Evolutionary conservation across 1,140 invertebrate species (phyloP), one percentile per base, ranked within the genome.

Genomic region (Idris sp.): DNA sequence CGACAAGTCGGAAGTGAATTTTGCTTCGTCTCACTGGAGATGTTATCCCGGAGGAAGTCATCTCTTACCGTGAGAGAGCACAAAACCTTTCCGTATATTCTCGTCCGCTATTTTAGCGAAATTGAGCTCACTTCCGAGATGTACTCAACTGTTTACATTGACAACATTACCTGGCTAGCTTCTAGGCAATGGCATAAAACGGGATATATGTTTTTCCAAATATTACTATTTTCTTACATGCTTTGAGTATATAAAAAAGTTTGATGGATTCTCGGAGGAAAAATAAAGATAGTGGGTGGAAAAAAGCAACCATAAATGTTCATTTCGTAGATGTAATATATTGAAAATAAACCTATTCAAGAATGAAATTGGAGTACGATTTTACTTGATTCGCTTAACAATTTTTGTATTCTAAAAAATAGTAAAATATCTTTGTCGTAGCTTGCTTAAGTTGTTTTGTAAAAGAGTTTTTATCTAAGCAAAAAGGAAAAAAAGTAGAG

Each of bases 121-220:
- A 65, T 69, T 71, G 69, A 56, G 58, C 65, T 68, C 61, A 59
- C 43, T 40, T 35, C 19, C 15, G 54, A 26, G 40, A 75, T 59
- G 71, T 62, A 67, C 71, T 67, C 10, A 8, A 19, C 48, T 54
- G 56, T 30, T 58, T 62, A 74, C 69, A 65, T 65, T 51, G 59
- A 73, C 69, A 65, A 43, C 51, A 49, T 65, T 53, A 49, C 68
- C 18, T 36, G 43, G 7, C n/a, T n/a, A n/a, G 36, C 72, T 44
- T 8, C 28, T 56, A 51, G 38, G 48, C 40, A 26, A 38, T 36
- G 51, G 26, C 59, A 65, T 69, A 64, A 69, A 69, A 64, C 61
- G 16, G 56, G 58, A 68, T 56, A 64, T 75, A 54, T 64, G 65
- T 69, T 69, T 49, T 69, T 71, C 46, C 56, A 61, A 67, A 76